Evolutionary conservation across 2,888 invertebrate species (phyloP), one percentile per base, ranked within the genome.

Genomic region (Mimas tiliae): DNA sequence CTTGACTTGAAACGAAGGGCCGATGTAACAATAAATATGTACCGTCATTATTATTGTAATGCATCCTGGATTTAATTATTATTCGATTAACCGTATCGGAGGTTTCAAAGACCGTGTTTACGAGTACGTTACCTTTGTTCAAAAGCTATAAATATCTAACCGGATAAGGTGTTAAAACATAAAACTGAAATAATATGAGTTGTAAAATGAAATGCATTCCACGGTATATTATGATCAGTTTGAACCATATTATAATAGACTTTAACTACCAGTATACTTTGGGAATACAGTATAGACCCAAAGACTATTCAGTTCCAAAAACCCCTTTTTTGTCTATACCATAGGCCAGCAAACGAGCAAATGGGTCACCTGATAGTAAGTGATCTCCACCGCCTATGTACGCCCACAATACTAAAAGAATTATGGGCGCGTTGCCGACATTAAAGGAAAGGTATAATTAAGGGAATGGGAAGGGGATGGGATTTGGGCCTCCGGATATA

Each of bases 1-100:
- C 77, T 76, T 77, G 78, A 72, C 68, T 73, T 72, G 64, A 66
- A 70, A 70, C 67, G 65, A 76, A 72, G 76, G 68, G 69, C 66
- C 68, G 67, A 71, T 76, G 67, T 66, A 66, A 68, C 33, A 51
- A 71, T 71, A 75, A 75, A 72, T 69, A 62, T 67, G n/a, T n/a
- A n/a, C n/a, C 19, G 66, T 9, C 21, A 72, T 65, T 73, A 47
- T 70, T 68, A 72, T 74, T 75, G 70, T 76, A 70, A 70, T 69
- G 62, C 67, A 70, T 69, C 66, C 58, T 69, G 52, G 64, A 58
- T 62, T 68, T 66, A 66, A 73, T 69, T 62, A 34, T 47, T 33
- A 58, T 34, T 45, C 27, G 27, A 16, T 33, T 19, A 0, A 9
- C 8, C 51, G 42, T 45, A 19, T 64, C 45, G n/a, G 16, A 33